Evolutionary conservation across 2,113 vertebrate species (phyloP), one percentile per base, ranked within the genome.

Genomic region (Ondatra zibethicus): DNA sequence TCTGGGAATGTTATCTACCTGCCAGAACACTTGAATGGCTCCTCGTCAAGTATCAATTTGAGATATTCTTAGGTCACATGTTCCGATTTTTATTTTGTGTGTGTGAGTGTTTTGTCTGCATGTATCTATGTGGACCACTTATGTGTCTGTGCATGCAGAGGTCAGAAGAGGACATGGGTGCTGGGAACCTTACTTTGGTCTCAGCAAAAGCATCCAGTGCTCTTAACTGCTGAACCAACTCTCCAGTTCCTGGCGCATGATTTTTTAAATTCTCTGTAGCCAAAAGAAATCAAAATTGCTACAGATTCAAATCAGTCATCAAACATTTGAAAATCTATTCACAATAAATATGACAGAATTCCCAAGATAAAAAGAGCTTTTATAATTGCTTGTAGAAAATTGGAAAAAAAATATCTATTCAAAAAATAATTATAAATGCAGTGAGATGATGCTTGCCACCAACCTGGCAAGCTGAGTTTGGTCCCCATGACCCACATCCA

Each of bases 341-440:
- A 33, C 11, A 84, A 25, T 70, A 76, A n/a, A 29, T 50, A 80
- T 33, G 45, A 92, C 47, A 97, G 63, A 80, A 91, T 82, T 93
- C 27, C 61, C 4, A 29, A 36, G n/a, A 23, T 45, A 7, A 52
- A 91, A 96, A 92, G 45, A 85, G 5, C 55, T 94, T 89, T 96
- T 78, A 39, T 80, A 42, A 63, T 80, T 42, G 55, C 11, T 50
- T 68, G 76, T 14, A 92, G 39, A 89, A 73, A 92, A 91, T 16
- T 50, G 42, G 14, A 52, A 93, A 42, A 92, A 92, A 88, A 95
- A 33, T 19, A 92, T 82, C 84, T 45, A n/a, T 77, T 94, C 25
- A 94, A 72, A 68, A 92, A 58, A 36, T 78, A n/a, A 52, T 31
- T n/a, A 50, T 88, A 82, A 84, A 52, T 89, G 4, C 27, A 65